A percentile compares a stretch with the other conserved stretches of the same genome.
phyloP scores from a whole-genome alignment of 2,888 invertebrate genomes.

The Gastracanthus pulcherrimus region DNA sequence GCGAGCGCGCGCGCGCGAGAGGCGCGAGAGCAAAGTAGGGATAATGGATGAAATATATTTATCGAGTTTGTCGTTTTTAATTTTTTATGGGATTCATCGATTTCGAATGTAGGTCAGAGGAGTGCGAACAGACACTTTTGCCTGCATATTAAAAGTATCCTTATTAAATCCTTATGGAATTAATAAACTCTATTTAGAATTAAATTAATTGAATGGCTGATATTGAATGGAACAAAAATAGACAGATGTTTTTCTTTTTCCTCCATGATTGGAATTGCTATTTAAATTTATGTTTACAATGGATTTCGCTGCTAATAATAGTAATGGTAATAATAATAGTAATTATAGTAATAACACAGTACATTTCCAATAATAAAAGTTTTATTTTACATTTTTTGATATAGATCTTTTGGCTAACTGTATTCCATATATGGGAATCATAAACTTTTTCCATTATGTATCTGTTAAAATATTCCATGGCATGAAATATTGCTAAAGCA shows the following conservation, averaged over 20 bases:
- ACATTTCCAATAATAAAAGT: neutral
- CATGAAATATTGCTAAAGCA: neutral
- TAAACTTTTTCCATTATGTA: constrained; percentile 11
- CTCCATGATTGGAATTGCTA: too few species aligned
- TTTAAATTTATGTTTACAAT: too few species aligned
- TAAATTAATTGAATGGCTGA: neutral
- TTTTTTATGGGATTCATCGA: neutral
- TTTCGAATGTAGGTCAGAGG: neutral
- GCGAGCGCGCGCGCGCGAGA: too few species aligned
- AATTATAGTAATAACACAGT: neutral
- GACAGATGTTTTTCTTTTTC: too few species aligned
- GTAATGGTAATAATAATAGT: too few species aligned
- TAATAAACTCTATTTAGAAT: neutral
- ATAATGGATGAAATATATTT: too few species aligned
- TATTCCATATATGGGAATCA: neutral
- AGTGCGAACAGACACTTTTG: neutral
- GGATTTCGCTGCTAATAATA: too few species aligned
- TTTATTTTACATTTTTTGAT: neutral
- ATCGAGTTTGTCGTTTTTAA: neutral
- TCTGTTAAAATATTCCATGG: neutral
- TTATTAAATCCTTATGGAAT: too few species aligned
- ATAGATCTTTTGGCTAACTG: neutral
- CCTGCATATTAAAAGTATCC: neutral
- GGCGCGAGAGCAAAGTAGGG: too few species aligned
- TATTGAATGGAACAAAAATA: too few species aligned